Base-by-base conservation (phyloP, 2,797 vertebrate genomes). In the Adelosebastes latens region DNA sequence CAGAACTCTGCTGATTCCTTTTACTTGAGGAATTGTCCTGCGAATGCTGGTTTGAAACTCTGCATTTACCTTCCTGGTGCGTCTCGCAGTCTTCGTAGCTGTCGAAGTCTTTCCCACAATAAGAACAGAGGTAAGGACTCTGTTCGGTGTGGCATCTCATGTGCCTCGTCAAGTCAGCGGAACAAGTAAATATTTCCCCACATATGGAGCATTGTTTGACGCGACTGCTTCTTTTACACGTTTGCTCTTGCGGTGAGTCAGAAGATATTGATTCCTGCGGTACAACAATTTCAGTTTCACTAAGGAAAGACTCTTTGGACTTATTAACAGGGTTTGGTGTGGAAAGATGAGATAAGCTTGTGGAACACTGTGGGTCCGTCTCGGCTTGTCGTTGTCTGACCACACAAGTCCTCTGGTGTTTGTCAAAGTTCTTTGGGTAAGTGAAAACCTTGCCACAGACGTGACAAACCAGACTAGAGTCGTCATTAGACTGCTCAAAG, bases 341-440 rank as follows among this genome's bases (percentile, higher is more conserved):
- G 27, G 49, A 64, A 24, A 9, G n/a, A 58, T 58, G 22, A 64
- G 46, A 42, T 18, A 8, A 63, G 31, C 27, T 80, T 18, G 39
- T 10, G 25, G 24, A 78, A 55, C 59, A 58, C 29, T 24, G 36
- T 24, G 42, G 56, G 22, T 75, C 53, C 18, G 32, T 62, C 42
- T 36, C 13, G 16, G 6, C 79, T 32, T 86, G 72, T 25, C 7
- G 18, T 75, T 88, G 72, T 46, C 31, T n/a, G 18, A 61, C 39
- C 22, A 46, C 31, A 64, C 81, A 86, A 4, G 27, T 67, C 61
- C 36, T 84, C 71, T 81, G 80, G 49, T 92, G 85, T 85, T 86
- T 76, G 14, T 83, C 60, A 42, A 58, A 82, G 31, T 76, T 76
- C 52, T 76, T 80, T 13, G 2, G 29, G 65, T 83, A 72, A 39